phyloP scores from a whole-genome alignment of 2,888 invertebrate species.

The Protonemura montana region DNA sequence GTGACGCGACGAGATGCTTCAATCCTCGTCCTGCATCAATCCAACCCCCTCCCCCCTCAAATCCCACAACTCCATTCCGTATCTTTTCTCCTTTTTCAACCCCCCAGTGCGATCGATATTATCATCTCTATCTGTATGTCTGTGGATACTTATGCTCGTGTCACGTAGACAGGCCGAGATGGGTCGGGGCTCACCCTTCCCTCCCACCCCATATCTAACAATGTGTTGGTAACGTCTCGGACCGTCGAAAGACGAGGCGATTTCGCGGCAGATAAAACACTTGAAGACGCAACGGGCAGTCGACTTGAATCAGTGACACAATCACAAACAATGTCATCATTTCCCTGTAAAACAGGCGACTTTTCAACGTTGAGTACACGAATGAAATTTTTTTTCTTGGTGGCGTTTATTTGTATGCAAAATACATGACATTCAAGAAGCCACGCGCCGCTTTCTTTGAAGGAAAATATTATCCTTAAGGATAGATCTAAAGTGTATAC shows the following conservation, averaged over 20 bases:
- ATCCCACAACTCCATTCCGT: not conserved
- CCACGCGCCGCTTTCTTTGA: not conserved
- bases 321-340: not conserved
- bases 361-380: not conserved
- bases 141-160: not conserved
- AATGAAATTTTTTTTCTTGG: not conserved
- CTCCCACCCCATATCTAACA: constrained; percentile 16
- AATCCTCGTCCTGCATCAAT: not conserved
- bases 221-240: constrained; percentile 27
- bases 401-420: not conserved
- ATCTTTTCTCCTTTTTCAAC: not conserved
- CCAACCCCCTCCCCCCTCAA: not conserved
- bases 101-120: not conserved
- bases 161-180: not conserved
- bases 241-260: constrained; percentile 3
- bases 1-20: not conserved
- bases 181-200: not conserved
- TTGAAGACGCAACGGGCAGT: not conserved
- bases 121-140: not conserved
- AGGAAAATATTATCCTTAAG: not conserved
- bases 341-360: not conserved
- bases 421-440: not conserved
- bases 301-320: not conserved
- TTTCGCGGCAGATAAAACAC: not conserved
- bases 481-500: not conserved